Evolutionary conservation across 2,888 invertebrate species (phyloP).

Genomic region (Byasa hedistus): DNA sequence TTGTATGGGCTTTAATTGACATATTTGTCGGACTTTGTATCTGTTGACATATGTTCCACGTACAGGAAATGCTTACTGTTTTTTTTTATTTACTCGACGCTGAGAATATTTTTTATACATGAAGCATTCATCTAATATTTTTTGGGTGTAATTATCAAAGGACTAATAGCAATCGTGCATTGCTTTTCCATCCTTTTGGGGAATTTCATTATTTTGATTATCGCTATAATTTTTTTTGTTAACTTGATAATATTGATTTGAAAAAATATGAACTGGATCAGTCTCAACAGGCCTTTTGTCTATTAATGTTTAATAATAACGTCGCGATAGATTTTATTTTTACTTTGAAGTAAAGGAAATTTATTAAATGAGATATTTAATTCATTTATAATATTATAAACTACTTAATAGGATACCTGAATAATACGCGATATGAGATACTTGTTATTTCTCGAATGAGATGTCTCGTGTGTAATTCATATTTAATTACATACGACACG

Average conservation of each 20-base stretch:
- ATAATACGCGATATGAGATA: neutral
- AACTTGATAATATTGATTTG: no score
- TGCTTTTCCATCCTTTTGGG: no score
- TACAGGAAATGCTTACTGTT: neutral
- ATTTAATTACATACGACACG: constrained; percentile 21
- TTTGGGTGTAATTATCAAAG: neutral
- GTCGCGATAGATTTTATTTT: no score
- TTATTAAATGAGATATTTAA: no score
- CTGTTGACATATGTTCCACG: constrained; percentile 1
- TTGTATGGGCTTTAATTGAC: constrained; percentile 10
- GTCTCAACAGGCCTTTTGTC: no score
- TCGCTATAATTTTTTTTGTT: no score
- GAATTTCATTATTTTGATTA: no score
- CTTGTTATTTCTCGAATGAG: constrained; percentile 3
- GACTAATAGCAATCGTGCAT: neutral
- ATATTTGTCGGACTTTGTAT: constrained; percentile 14
- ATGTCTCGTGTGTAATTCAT: constrained; percentile 20
- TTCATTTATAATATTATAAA: neutral
- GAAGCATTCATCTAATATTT: neutral
- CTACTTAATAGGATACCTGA: neutral
- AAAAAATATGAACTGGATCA: no score
- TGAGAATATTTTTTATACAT: no score
- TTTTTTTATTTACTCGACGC: neutral
- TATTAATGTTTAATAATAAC: no score
- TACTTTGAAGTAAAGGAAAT: no score